These are phyloP conservation scores for Leptopterna dolabrata DNA, from an alignment of 2,888 invertebrate genomes.

Conservation along the genomic window DNA sequence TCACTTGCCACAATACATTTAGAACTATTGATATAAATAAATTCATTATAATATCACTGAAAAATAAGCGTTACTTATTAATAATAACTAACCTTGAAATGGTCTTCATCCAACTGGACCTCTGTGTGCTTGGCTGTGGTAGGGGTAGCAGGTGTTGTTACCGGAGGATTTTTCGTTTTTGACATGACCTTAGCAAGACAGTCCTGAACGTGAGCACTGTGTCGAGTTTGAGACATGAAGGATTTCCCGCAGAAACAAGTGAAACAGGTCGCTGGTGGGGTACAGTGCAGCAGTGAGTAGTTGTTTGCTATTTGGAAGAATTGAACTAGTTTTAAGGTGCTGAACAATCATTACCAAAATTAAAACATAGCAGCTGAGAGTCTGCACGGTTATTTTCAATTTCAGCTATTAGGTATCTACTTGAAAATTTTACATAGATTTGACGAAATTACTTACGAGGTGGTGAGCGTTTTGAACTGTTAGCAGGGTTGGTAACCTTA, in stretches of 20 bases:
- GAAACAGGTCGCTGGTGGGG: background rate
- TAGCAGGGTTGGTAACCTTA: background rate
- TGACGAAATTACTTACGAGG: background rate
- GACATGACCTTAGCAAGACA: slow-evolving; percentile 16
- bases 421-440: background rate
- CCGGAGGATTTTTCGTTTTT: background rate
- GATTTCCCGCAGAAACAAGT: slow-evolving; percentile 29
- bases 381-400: no score
- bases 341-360: no score
- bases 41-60: no score
- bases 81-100: background rate
- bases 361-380: no score
- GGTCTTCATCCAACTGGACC: background rate
- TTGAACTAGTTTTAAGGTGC: background rate
- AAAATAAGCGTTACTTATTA: no score
- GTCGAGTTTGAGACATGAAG: background rate
- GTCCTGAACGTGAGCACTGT: background rate
- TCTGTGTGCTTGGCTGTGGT: background rate
- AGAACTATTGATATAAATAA: no score
- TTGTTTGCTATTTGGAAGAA: no score
- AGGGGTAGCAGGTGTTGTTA: background rate
- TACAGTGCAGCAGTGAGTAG: background rate
- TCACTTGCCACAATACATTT: no score
- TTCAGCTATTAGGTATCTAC: background rate
- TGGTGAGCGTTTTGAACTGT: background rate